Percentiles rank a stretch among this genome's conserved stretches.
Evolutionary conservation across 2,888 invertebrate species (phyloP).

Genomic region (Archaeoteleia sp.): DNA sequence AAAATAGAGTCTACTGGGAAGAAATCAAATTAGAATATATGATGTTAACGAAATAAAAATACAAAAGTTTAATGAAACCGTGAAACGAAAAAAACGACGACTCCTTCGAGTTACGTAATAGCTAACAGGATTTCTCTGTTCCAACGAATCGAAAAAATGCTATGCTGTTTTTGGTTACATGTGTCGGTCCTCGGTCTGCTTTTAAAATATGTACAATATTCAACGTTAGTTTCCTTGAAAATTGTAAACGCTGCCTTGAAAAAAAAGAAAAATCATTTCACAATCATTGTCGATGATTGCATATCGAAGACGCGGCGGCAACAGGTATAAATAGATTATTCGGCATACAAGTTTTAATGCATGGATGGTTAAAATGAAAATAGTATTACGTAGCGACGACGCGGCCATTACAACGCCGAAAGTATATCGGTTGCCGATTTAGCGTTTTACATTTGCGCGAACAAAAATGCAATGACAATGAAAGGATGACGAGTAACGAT

Average conservation of each 20-base stretch:
- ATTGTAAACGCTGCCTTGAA: no score
- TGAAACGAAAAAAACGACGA: constrained; percentile 17
- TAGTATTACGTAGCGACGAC: neutral
- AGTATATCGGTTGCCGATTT: neutral
- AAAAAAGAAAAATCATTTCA: no score
- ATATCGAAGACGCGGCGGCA: no score
- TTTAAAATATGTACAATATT: no score
- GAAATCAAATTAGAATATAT: constrained; percentile 21
- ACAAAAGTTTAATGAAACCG: constrained; percentile 19
- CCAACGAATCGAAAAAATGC: constrained; percentile 11
- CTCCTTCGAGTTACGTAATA: constrained; percentile 20
- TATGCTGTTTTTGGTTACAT: constrained; percentile 10
- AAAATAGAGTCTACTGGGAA: constrained; percentile 12
- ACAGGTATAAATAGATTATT: no score
- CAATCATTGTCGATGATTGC: no score
- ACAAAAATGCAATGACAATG: constrained; percentile 7
- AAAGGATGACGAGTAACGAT: constrained; percentile 6
- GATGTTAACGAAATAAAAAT: constrained; percentile 12
- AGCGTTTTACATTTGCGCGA: neutral
- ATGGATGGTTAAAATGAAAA: constrained; percentile 5
- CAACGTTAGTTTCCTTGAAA: no score
- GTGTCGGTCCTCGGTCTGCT: no score
- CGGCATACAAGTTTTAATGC: no score
- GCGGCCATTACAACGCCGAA: no score
- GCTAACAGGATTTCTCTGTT: constrained; percentile 29